A percentile compares a stretch with the other conserved stretches of the same genome.
These are phyloP conservation scores for Ophonus ardosiacus DNA, from an alignment of 2,888 invertebrate species.

Conservation along the genomic window DNA sequence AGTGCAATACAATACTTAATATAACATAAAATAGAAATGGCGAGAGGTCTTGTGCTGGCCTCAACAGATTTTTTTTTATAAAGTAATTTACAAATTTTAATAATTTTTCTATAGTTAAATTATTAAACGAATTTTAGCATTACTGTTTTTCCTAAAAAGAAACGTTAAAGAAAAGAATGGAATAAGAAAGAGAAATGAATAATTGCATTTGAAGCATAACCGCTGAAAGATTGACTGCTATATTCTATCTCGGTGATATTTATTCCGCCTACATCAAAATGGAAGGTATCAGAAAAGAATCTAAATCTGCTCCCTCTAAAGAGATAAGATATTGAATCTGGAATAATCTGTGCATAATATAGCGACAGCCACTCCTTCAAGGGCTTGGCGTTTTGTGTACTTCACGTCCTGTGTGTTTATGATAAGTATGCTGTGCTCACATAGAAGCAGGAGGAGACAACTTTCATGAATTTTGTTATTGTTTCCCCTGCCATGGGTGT, in stretches of 20 bases:
- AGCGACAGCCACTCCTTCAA: not conserved
- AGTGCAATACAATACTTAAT: too few relatives aligned
- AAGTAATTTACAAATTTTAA: too few relatives aligned
- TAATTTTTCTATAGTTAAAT: too few relatives aligned
- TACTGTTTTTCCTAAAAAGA: not conserved
- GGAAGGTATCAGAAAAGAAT: slow-evolving; percentile 19
- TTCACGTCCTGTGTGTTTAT: not conserved
- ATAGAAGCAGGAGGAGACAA: not conserved
- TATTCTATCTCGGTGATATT: not conserved
- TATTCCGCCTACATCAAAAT: slow-evolving; percentile 21
- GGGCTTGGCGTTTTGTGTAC: not conserved
- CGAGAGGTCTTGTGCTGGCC: too few relatives aligned
- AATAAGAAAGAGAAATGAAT: not conserved
- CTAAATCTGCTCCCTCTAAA: slow-evolving; percentile 13
- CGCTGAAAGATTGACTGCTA: not conserved
- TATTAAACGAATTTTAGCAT: not conserved
- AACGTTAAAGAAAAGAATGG: not conserved
- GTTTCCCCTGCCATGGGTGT: not conserved
- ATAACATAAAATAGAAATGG: too few relatives aligned
- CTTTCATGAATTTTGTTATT: not conserved
- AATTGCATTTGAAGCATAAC: not conserved
- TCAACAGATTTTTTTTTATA: too few relatives aligned
- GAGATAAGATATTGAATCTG: not conserved
- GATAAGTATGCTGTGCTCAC: not conserved
- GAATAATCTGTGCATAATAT: not conserved